Base-by-base conservation (phyloP, 2,888 invertebrate genomes). In the Phragmatobia fuliginosa region DNA sequence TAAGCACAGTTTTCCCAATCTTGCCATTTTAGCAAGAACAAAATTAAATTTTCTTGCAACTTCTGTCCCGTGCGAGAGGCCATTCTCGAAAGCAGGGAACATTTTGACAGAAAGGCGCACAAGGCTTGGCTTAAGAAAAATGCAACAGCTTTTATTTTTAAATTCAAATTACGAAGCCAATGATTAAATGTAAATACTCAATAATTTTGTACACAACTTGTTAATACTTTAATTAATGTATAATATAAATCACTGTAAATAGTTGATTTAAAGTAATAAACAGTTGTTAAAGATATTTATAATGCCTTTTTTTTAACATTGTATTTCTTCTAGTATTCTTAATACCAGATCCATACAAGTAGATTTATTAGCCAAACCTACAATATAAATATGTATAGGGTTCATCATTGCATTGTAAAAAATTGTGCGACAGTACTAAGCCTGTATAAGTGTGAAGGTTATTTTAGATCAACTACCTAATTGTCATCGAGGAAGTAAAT, bases 141-240 rank as follows among this genome's bases (percentile, higher is more conserved):
- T 72, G 49, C 73, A 76, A 52, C 71, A 76, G 25, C 58, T 76
- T 66, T 70, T 70, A 58, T 73, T 71, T 72, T 69, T 73, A 49
- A 75, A 75, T 56, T 62, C 65, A 18, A 75, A 75, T 58, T 68
- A 59, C 2, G 41, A 33, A 41, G 6, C 31, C 5, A 65, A 65
- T 38, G 5, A 36, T 36, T 36, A 36, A 56, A 14, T 25, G 65
- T 36, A 65, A 65, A 56, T 38, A 56, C 33, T 56, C 36, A 36
- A 36, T 7, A 36, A 36, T 7, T 7, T 8, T 36, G 64, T 65
- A 65, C n/a, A 65, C 56, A 56, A 25, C 5, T 7, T 36, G 10
- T 36, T 7, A 36, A 28, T 25, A 25, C 6, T 33, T 2, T 52
- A 64, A 64, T 36, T 36, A 36, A 7, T 36, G 36, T 11, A 4